These are phyloP conservation scores for Andrena minutula DNA, from an alignment of 2,888 invertebrate genomes.

Conservation along the genomic window DNA sequence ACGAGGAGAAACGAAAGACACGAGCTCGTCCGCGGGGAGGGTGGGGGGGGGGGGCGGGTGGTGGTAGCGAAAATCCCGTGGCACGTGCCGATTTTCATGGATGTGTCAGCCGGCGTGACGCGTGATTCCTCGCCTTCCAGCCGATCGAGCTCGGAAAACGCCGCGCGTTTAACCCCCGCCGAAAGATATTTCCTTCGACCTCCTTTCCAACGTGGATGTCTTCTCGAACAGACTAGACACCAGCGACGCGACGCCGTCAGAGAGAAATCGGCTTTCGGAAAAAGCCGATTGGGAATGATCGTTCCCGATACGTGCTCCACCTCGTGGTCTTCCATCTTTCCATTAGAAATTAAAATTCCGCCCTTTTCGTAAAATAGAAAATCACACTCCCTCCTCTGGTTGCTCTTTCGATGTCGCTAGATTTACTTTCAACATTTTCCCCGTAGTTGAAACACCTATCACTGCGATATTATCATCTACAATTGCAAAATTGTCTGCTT, in stretches of 20 bases:
- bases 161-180: slow-evolving; percentile 44
- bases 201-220: slow-evolving; percentile 46
- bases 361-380: background rate
- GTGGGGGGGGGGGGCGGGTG: slow-evolving; percentile 15
- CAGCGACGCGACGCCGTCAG: slow-evolving; percentile 5
- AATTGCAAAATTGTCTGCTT: no score
- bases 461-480: no score
- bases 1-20: slow-evolving; percentile 18
- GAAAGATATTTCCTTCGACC: slow-evolving; percentile 47
- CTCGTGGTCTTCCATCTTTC: background rate
- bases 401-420: no score
- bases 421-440: no score
- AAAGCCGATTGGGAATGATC: slow-evolving; percentile 50
- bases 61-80: slow-evolving; percentile 39
- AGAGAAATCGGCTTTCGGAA: slow-evolving; percentile 52
- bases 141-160: slow-evolving; percentile 49
- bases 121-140: slow-evolving; percentile 61
- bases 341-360: slow-evolving; percentile 32
- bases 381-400: no score
- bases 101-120: slow-evolving; percentile 51
- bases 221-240: slow-evolving; percentile 46
- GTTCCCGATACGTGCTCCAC: slow-evolving; percentile 32
- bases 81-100: slow-evolving; percentile 70
- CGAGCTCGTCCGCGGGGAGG: slow-evolving; percentile 15
- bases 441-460: no score